Percentiles rank a stretch among this genome's conserved stretches.
These are phyloP conservation scores for Gastracanthus pulcherrimus DNA, from an alignment of 2,888 invertebrate genomes.

Conservation along the genomic window DNA sequence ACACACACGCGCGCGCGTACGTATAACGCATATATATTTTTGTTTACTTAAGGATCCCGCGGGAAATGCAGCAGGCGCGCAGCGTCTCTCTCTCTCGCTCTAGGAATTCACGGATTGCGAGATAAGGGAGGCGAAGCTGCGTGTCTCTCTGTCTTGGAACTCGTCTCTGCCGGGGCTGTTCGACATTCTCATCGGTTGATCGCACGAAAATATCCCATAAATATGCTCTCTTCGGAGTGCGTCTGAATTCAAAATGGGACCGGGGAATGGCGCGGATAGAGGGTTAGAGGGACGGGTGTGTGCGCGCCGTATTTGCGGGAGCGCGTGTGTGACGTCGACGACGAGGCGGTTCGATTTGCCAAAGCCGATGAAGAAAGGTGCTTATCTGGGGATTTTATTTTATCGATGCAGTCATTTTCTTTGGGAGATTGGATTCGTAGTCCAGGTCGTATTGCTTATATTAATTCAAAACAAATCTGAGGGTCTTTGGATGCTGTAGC, in stretches of 20 bases:
- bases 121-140: background rate
- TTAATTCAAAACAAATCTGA: too few relatives aligned
- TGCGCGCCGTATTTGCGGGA: background rate
- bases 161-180: background rate
- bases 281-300: background rate
- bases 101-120: constrained; percentile 33
- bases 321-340: too few relatives aligned
- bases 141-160: background rate
- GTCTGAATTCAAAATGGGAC: constrained; percentile 30
- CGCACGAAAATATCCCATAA: constrained; percentile 50
- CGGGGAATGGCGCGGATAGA: too few relatives aligned
- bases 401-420: too few relatives aligned
- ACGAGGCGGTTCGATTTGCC: background rate
- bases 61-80: constrained; percentile 14
- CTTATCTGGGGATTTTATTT: too few relatives aligned
- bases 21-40: constrained; percentile 19
- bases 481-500: too few relatives aligned
- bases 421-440: too few relatives aligned
- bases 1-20: background rate
- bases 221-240: constrained; percentile 30
- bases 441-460: too few relatives aligned
- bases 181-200: constrained; percentile 41
- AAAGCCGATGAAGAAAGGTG: background rate
- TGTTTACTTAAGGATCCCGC: constrained; percentile 52
- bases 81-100: background rate